Percentiles rank a stretch among this genome's conserved stretches.
phyloP scores from a whole-genome alignment of 2,113 vertebrate genomes.

The Caracal caracal region DNA sequence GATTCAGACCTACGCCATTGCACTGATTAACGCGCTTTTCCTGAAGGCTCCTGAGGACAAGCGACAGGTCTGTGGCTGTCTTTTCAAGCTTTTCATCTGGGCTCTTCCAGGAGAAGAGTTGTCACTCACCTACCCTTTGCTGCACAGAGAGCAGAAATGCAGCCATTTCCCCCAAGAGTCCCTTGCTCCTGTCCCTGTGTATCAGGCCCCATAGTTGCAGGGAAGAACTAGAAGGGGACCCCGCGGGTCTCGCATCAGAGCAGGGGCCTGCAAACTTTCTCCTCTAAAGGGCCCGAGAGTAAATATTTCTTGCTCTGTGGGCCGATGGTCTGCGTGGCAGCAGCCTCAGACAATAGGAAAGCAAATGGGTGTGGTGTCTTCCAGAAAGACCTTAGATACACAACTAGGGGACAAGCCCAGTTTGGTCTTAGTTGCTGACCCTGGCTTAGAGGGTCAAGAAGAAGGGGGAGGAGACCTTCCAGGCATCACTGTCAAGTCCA shows the following conservation, averaged over 20 bases:
- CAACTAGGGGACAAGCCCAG: not conserved
- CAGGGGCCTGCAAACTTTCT: not conserved
- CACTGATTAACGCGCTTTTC: slow-evolving; percentile 98
- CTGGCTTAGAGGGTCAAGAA: not conserved
- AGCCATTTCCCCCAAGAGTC: not conserved
- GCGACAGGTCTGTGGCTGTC: slow-evolving; percentile 91
- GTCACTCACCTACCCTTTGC: not conserved
- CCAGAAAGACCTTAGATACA: not conserved
- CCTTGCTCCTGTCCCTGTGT: not conserved
- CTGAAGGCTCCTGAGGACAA: slow-evolving; percentile 98
- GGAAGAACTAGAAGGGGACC: not conserved
- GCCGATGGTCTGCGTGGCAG: not conserved
- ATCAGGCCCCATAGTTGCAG: not conserved
- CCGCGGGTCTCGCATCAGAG: not conserved
- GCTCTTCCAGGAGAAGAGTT: not conserved
- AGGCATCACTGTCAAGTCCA: not conserved
- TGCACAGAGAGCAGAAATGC: not conserved
- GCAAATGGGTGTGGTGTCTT: not conserved
- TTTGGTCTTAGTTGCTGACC: not conserved
- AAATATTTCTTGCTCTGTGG: not conserved
- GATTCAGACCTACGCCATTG: slow-evolving; percentile 99
- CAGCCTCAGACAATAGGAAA: not conserved
- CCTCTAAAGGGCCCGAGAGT: not conserved
- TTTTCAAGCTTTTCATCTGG: slow-evolving; percentile 46
- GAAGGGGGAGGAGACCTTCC: not conserved